phyloP scores from a whole-genome alignment of 2,888 invertebrate species.

The Cantharis rufa region DNA sequence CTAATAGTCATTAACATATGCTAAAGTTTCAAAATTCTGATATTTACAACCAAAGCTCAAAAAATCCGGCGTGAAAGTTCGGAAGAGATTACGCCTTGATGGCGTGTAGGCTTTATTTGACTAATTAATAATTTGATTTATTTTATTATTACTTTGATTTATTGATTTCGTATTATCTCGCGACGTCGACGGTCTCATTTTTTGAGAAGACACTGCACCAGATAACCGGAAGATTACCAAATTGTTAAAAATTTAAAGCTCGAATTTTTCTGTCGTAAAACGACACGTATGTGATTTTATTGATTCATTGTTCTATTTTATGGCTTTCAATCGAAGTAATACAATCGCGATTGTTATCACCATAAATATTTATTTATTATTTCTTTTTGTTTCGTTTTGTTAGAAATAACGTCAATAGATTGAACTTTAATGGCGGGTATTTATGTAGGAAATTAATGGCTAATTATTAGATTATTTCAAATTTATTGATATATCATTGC shows the following conservation, averaged over 20 bases:
- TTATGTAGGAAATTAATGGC: neutral
- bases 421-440: neutral
- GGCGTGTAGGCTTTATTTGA: conserved; percentile 23
- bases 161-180: conserved; percentile 24
- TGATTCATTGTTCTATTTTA: neutral
- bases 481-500: neutral
- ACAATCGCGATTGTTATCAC: neutral
- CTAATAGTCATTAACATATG: neutral
- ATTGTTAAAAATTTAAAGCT: neutral
- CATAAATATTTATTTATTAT: neutral
- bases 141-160: conserved; percentile 38
- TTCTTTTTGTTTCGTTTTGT: neutral
- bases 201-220: neutral
- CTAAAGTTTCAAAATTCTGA: neutral
- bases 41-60: neutral
- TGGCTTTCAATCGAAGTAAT: neutral
- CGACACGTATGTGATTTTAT: neutral
- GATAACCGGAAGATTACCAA: neutral
- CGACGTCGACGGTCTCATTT: conserved; percentile 37
- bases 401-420: neutral
- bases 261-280: neutral
- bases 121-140: conserved; percentile 41
- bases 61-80: neutral
- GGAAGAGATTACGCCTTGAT: neutral
- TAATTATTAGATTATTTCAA: neutral